A percentile compares a stretch with the other conserved stretches of the same genome.
Conservation (phyloP, 2,888 invertebrate genomes). For the Acleris holmiana region DNA sequence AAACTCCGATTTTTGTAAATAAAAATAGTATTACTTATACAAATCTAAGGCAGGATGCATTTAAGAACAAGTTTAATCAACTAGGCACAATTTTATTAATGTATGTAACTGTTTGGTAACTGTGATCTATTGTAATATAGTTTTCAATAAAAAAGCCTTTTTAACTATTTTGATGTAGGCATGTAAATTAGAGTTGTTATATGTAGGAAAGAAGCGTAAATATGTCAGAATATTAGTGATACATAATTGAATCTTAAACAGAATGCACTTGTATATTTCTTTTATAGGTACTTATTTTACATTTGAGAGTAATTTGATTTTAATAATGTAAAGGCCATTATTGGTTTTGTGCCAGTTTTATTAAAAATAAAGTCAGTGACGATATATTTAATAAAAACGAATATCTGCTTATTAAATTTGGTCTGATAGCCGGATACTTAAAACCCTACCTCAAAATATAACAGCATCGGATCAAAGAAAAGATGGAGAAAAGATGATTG, state of each 20-base stretch:
- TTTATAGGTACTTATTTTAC: slow-evolving; percentile 18
- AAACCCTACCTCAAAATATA: no score
- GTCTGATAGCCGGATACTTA: no score
- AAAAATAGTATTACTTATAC: slow-evolving; percentile 41
- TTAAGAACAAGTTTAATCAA: slow-evolving; percentile 63
- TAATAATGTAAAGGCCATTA: slow-evolving; percentile 8
- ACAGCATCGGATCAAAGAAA: no score
- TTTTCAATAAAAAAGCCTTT: slow-evolving; percentile 24
- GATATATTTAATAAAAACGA: no score
- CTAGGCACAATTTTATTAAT: slow-evolving; percentile 52
- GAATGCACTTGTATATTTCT: slow-evolving; percentile 25
- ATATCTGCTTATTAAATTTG: no score
- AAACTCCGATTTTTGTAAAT: slow-evolving; percentile 57
- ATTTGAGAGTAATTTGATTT: slow-evolving; percentile 15
- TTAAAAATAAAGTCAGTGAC: no score
- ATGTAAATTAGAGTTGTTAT: slow-evolving; percentile 38
- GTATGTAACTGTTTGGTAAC: no score
- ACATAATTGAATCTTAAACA: slow-evolving; percentile 11
- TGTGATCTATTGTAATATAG: slow-evolving; percentile 65
- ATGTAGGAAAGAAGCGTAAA: slow-evolving; percentile 21
- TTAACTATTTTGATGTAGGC: slow-evolving; percentile 43
- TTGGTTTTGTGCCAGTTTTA: slow-evolving; percentile 19
- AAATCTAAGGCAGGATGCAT: slow-evolving; percentile 44
- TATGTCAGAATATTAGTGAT: slow-evolving; percentile 30
- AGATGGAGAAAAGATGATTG: no score